These are phyloP conservation scores for Lordiphosa stackelbergi DNA, from an alignment of 1,140 invertebrate genomes.

Conservation along the genomic window DNA sequence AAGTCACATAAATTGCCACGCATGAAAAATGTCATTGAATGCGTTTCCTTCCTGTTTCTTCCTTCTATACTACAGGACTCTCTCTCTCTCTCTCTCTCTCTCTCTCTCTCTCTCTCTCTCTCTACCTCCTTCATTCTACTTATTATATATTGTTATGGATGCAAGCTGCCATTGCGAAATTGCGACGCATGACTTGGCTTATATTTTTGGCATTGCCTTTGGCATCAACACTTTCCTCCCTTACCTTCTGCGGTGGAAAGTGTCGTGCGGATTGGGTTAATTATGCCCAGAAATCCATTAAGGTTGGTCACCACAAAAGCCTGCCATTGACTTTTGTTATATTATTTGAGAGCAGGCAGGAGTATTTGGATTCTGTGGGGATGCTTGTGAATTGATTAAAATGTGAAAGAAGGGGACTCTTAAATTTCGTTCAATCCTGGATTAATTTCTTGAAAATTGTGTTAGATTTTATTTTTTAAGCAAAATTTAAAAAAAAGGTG, in stretches of 20 bases:
- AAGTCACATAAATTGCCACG: constrained; percentile 63
- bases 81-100: no score
- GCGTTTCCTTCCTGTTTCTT: constrained; percentile 11
- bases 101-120: no score
- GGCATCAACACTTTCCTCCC: constrained; percentile 55
- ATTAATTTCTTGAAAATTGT: no score
- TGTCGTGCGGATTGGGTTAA: constrained; percentile 41
- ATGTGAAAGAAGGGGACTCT: background rate
- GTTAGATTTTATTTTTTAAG: no score
- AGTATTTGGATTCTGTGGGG: constrained; percentile 14
- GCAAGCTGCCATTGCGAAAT: constrained; percentile 59
- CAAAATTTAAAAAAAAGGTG: no score
- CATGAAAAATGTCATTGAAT: constrained; percentile 70
- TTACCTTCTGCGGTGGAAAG: constrained; percentile 20
- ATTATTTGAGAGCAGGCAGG: constrained; percentile 3
- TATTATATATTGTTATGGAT: constrained; percentile 46
- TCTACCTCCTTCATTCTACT: no score
- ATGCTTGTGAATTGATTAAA: constrained; percentile 2
- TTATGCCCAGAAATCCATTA: constrained; percentile 71
- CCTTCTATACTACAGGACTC: no score
- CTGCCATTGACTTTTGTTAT: constrained; percentile 47
- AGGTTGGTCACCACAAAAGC: constrained; percentile 30
- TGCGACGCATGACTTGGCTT: constrained; percentile 64
- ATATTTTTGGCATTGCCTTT: constrained; percentile 56
- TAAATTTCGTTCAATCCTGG: no score